Percentiles rank a stretch among this genome's conserved stretches.
Conservation (phyloP, 2,888 invertebrate genomes). For the Caradrina kadenii region DNA sequence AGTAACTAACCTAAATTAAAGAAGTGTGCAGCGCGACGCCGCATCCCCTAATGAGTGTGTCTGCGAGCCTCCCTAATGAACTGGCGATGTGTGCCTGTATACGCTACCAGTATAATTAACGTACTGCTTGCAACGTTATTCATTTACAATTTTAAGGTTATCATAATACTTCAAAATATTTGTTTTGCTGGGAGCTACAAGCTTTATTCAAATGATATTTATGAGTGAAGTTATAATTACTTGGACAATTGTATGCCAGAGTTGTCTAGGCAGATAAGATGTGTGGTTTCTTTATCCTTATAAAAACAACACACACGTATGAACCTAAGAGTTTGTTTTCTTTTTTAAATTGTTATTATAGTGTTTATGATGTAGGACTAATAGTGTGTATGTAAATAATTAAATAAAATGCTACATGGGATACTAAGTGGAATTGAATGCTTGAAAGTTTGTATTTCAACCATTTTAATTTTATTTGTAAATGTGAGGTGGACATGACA, state of each 20-base stretch:
- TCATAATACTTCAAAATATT: neutral
- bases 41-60: slow-evolving; percentile 62
- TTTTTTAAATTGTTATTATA: neutral
- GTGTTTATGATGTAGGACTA: too few species aligned
- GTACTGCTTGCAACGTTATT: slow-evolving; percentile 28
- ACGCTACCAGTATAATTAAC: slow-evolving; percentile 42
- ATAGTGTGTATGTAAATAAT: too few species aligned
- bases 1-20: slow-evolving; percentile 61
- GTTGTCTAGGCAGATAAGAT: neutral
- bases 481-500: neutral
- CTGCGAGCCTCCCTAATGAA: slow-evolving; percentile 62
- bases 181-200: neutral
- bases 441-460: neutral
- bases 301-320: too few species aligned
- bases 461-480: slow-evolving; percentile 2
- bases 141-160: slow-evolving; percentile 15
- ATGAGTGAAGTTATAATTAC: neutral
- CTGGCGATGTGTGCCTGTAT: slow-evolving; percentile 56
- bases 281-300: neutral
- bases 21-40: slow-evolving; percentile 49
- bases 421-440: neutral
- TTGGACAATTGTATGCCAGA: neutral
- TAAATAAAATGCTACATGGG: neutral
- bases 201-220: neutral
- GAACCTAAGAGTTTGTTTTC: neutral